Base-by-base conservation (phyloP, 1,140 invertebrate genomes). In the Drosophila pseudoobscura region DNA sequence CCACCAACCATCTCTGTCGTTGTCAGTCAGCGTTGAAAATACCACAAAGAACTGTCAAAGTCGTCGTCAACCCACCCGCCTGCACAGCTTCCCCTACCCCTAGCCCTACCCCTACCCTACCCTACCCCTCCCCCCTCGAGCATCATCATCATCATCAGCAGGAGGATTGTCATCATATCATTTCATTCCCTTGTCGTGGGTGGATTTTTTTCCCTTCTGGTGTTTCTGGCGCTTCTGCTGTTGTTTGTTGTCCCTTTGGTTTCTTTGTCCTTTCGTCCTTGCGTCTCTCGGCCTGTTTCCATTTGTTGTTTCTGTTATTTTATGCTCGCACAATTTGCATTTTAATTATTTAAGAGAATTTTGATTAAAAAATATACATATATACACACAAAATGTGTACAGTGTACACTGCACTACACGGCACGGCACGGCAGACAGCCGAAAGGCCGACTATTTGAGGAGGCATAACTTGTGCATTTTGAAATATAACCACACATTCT, bases 271-370 rank as follows among this genome's bases (percentile, higher is more conserved):
- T 74, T 73, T 51, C 39, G 62, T 54, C 50, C 22, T 45, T 76
- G 35, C 58, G 64, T 63, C 58, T 59, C 44, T 78, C 60, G 62
- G 59, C 60, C 53, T 63, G 59, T 70, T 56, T 80, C 62, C 63
- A 69, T 69, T 74, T 79, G 64, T 71, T 57, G 78, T 76, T 89
- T 58, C 89, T 78, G 43, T 77, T 70, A 62, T 82, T 89, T 84
- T 84, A 75, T 80, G 75, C 75, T 75, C 85, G 63, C 87, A 82
- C 87, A 89, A 89, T 89, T 89, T 89, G 80, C 85, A 89, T 89
- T 89, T 89, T 89, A 89, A 89, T 89, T 89, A 89, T 89, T 89
- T 89, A 89, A 89, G 85, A 89, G 80, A 89, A 89, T 89, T 89
- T 89, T 89, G 85, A 89, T 89, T 89, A 89, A 89, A 89, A 89